Percentiles rank a stretch among this genome's conserved stretches.
Conservation (phyloP, 1,140 invertebrate genomes). For the Drosophila rhopaloa region DNA sequence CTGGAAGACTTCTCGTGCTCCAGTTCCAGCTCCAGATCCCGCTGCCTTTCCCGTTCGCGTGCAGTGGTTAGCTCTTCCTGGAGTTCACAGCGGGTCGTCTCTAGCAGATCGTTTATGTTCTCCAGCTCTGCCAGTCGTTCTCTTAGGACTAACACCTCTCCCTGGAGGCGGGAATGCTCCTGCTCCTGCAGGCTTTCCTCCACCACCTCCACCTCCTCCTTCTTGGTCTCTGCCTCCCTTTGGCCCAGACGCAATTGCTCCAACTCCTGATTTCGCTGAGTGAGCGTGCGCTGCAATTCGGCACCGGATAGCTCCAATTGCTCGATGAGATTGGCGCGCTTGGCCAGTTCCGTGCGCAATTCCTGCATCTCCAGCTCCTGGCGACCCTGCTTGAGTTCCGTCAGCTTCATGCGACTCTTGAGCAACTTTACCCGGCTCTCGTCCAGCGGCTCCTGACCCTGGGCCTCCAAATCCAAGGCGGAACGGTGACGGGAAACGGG, state of each 20-base stretch:
- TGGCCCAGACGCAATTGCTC: conserved; percentile 19
- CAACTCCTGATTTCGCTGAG: conserved; percentile 37
- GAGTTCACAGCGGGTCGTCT: conserved; percentile 69
- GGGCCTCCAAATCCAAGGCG: conserved; percentile 66
- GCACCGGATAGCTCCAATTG: conserved; percentile 50
- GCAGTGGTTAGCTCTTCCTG: conserved; percentile 54
- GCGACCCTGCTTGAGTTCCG: conserved; percentile 59
- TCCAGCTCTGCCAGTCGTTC: conserved; percentile 54
- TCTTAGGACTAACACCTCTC: conserved; percentile 33
- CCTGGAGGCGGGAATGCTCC: conserved; percentile 46
- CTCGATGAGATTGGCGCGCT: conserved; percentile 45
- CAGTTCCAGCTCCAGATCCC: conserved; percentile 88
- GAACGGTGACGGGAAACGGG: conserved; percentile 74
- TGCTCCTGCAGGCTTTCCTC: conserved; percentile 32
- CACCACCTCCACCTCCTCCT: background rate
- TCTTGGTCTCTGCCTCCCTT: background rate
- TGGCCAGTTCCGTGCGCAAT: conserved; percentile 45
- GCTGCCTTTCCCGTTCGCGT: conserved; percentile 87
- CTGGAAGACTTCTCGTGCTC: conserved; percentile 90
- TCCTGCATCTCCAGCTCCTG: conserved; percentile 66
- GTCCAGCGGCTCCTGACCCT: conserved; percentile 32
- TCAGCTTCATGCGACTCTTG: conserved; percentile 65
- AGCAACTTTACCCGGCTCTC: conserved; percentile 61
- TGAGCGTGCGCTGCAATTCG: conserved; percentile 28
- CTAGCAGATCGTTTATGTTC: conserved; percentile 56